A percentile compares a stretch with the other conserved stretches of the same genome.
phyloP scores from a whole-genome alignment of 2,888 invertebrate genomes.

The Phyto melanocephala region DNA sequence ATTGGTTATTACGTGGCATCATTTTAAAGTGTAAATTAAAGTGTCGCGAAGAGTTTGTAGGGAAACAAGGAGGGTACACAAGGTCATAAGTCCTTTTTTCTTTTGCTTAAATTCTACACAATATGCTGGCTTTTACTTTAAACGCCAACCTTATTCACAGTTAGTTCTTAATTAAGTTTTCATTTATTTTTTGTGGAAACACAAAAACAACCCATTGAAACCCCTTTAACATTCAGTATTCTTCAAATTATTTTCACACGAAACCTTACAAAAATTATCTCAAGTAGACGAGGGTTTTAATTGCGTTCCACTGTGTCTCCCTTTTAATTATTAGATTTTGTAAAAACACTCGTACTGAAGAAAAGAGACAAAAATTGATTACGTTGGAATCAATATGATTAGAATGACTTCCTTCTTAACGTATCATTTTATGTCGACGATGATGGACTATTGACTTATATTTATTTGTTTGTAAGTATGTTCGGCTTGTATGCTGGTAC shows the following conservation, averaged over 20 bases:
- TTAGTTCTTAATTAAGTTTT: slow-evolving; percentile 45
- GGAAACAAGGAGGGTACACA: not conserved
- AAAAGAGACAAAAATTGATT: slow-evolving; percentile 1
- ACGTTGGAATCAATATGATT: slow-evolving; percentile 19
- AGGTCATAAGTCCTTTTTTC: not conserved
- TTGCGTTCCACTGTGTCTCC: not conserved
- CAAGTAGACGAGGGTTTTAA: slow-evolving; percentile 13
- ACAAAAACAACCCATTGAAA: slow-evolving; percentile 11
- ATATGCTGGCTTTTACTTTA: slow-evolving; percentile 47
- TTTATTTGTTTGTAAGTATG: slow-evolving; percentile 17
- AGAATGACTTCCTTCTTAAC: slow-evolving; percentile 45
- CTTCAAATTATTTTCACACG: slow-evolving; percentile 30
- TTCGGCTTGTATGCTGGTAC: slow-evolving; percentile 58
- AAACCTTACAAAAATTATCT: slow-evolving; percentile 36
- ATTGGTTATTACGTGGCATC: slow-evolving; percentile 28
- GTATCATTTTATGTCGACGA: slow-evolving; percentile 1
- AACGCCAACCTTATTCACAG: not conserved
- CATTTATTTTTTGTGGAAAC: not conserved
- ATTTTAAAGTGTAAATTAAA: slow-evolving; percentile 50
- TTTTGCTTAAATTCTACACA: slow-evolving; percentile 5
- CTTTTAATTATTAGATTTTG: slow-evolving; percentile 29
- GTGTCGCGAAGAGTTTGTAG: slow-evolving; percentile 21
- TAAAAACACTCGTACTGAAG: not conserved
- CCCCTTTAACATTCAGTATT: slow-evolving; percentile 31
- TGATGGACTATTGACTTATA: slow-evolving; percentile 56